These are phyloP conservation scores for Netelia inedita DNA, from an alignment of 2,888 invertebrate species.

Conservation along the genomic window DNA sequence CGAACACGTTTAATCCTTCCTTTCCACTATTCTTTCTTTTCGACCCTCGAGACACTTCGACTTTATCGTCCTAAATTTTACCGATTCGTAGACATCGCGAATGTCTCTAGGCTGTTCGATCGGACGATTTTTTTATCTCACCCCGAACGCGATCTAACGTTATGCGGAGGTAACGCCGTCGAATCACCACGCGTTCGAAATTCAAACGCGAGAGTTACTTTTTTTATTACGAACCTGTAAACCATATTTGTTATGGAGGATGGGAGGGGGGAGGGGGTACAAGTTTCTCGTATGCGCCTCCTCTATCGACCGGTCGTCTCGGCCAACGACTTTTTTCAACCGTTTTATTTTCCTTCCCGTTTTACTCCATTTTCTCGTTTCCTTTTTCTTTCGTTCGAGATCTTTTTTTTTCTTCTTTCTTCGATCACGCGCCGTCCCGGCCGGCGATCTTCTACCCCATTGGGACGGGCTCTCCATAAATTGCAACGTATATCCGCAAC, in stretches of 20 bases:
- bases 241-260: too few relatives aligned
- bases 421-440: slow-evolving; percentile 49
- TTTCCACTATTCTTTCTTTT: too few relatives aligned
- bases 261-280: too few relatives aligned
- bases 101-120: too few relatives aligned
- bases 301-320: slow-evolving; percentile 50
- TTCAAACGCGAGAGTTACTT: neutral
- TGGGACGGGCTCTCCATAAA: slow-evolving; percentile 61
- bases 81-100: too few relatives aligned
- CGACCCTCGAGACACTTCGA: too few relatives aligned
- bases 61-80: too few relatives aligned
- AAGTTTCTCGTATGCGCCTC: neutral
- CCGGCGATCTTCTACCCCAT: slow-evolving; percentile 40
- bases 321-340: neutral
- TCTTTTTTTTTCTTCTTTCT: slow-evolving; percentile 37
- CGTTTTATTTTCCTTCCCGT: neutral
- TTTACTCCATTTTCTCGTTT: slow-evolving; percentile 9
- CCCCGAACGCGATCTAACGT: too few relatives aligned
- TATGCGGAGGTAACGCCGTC: too few relatives aligned
- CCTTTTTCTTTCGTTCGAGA: slow-evolving; percentile 2
- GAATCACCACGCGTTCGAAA: too few relatives aligned
- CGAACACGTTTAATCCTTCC: too few relatives aligned
- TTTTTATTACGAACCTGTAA: slow-evolving; percentile 6
- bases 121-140: too few relatives aligned
- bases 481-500: slow-evolving; percentile 66